Base-by-base conservation (phyloP, 2,113 vertebrate genomes). In the Elephas maximus region DNA sequence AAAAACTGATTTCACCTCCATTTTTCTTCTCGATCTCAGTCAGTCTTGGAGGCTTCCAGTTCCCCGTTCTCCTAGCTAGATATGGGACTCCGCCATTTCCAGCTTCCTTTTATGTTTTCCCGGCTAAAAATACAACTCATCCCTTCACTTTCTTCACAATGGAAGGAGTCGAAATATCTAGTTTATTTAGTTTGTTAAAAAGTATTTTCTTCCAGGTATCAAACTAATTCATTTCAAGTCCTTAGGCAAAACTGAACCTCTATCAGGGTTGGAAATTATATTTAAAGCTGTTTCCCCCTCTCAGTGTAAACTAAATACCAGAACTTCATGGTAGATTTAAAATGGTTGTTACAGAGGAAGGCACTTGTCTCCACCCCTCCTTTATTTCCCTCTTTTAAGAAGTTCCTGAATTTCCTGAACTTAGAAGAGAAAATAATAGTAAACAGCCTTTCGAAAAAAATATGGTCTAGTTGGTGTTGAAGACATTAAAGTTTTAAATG, bases 361-460 rank as follows among this genome's bases (percentile, higher is more conserved):
- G 3, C 9, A 9, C 3, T 17, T 60, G 60, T 89, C 26, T 57
- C 33, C 12, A 9, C 9, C 71, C 33, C 15, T 78, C 33, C 8
- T 8, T 17, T 67, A 30, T 51, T 91, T 95, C 67, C 20, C 21
- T 87, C 85, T 93, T 95, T 79, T 89, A 94, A 67, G 17, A 90
- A 71, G 65, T 90, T 74, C 76, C 62, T 79, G 60, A 90, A 94
- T 87, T 83, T 93, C 77, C 57, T 93, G 83, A 88, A 87, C 24
- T 88, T 94, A 96, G 93, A 95, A 20, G 57, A 90, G 88, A 78
- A 90, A 91, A 96, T 71, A 82, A 92, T 37, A 80, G 84, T 95
- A 88, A 90, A 78, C 60, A 51, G 26, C 26, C 48, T 62, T 96
- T 93, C 91, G 85, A 60, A 94, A 94, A 79, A 73, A 94, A 28